Evolutionary conservation across 2,797 vertebrate genomes (phyloP).

Genomic region (Melanotaenia maccullochi): DNA sequence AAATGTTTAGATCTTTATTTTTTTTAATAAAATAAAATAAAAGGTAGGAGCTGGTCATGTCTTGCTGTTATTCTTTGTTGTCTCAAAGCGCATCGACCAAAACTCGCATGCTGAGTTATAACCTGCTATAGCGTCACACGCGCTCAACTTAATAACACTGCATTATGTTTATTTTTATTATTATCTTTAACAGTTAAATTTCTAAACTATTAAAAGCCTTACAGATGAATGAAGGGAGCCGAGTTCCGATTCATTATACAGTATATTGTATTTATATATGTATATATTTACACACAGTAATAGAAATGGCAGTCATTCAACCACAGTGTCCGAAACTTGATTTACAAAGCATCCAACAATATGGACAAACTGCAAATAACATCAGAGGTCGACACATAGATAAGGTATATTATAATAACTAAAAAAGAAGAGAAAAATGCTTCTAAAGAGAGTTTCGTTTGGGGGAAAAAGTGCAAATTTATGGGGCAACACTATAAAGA

Average conservation of each 20-base stretch:
- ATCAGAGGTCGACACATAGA: neutral
- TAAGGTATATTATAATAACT: neutral
- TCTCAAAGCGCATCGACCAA: too few relatives aligned
- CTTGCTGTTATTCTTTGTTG: neutral
- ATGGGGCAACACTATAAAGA: conserved; percentile 19
- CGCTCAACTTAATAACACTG: too few relatives aligned
- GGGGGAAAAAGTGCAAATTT: conserved; percentile 54
- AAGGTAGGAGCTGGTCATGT: neutral
- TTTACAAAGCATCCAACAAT: conserved; percentile 28
- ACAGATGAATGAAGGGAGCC: conserved; percentile 4
- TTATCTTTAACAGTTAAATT: neutral
- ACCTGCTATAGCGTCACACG: too few relatives aligned
- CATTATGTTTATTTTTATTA: neutral
- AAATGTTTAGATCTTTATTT: neutral
- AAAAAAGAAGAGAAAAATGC: neutral
- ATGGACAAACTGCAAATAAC: conserved; percentile 11
- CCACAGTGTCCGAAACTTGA: conserved; percentile 1
- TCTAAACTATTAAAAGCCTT: neutral
- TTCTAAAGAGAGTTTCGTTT: neutral
- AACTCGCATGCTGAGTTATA: too few relatives aligned
- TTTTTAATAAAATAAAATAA: neutral
- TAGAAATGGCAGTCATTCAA: conserved; percentile 23
- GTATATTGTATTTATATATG: conserved; percentile 27
- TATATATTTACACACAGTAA: conserved; percentile 58
- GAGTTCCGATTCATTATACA: conserved; percentile 18